Evolutionary conservation across 2,888 invertebrate genomes (phyloP), one percentile per base, ranked within the genome.

Genomic region (Didymodactylos carnosus): DNA sequence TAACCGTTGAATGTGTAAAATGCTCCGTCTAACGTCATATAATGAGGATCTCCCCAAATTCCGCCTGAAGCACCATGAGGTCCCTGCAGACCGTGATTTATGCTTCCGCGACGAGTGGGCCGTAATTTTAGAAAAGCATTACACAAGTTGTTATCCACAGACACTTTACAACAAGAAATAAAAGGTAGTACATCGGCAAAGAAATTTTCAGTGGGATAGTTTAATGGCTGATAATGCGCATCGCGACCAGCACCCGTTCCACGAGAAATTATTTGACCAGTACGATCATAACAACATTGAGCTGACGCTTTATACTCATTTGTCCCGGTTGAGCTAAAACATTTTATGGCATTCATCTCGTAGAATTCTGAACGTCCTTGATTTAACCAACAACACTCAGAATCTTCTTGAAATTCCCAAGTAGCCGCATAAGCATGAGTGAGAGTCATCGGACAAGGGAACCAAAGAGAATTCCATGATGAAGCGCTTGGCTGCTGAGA

Each of bases 1-100:
- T 71, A 75, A 2, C 79, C 79, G 72, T 79, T 79, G 75, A 78
- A 79, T 14, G 79, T 76, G 70, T 77, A 78, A 5, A 39, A 16
- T 13, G 76, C 27, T 13, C 76, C 77, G 73, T 79, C 79, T 19
- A 78, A 69, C 0, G 78, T 78, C 5, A 71, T 35, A 14, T 78
- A 75, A 71, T 79, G 79, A 7, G 78, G 78, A 70, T 78, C 78
- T 10, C 79, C 79, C 43, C 39, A 73, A 11, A 39, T 46, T 16
- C 69, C 73, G 16, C 43, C 73, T 14, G 41, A 62, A 16, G 25
- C 14, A 27, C 27, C 51, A 13, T 14, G 13, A n/a, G 51, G 25
- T 6, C 27, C 51, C n/a, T n/a, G n/a, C n/a, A n/a, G n/a, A n/a
- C n/a, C n/a, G n/a, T n/a, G n/a, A n/a, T n/a, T n/a, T n/a, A n/a